Evolutionary conservation across 2,113 vertebrate species (phyloP).

Genomic region (Xyliphius kryptos): DNA sequence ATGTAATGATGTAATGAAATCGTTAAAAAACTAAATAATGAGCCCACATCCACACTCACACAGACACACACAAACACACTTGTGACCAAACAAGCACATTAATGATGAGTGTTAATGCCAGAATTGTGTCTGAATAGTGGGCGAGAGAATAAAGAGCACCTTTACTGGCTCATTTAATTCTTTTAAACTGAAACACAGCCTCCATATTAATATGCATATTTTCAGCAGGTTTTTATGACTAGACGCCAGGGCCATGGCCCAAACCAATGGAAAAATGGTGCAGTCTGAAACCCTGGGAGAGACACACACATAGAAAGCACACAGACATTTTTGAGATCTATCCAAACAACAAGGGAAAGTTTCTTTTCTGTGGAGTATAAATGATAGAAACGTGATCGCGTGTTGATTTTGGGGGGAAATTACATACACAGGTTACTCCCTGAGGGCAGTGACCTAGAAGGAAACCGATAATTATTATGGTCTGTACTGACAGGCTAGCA

Average conservation of each 20-base stretch:
- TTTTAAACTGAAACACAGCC: not conserved
- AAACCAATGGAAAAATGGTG: not conserved
- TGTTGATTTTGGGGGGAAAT: not conserved
- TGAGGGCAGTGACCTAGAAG: not conserved
- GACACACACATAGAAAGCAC: not conserved
- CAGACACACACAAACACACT: too few relatives aligned
- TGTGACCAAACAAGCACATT: constrained; percentile 2
- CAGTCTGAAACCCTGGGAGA: not conserved
- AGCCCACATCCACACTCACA: constrained; percentile 18
- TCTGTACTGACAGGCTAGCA: not conserved
- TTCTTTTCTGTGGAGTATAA: not conserved
- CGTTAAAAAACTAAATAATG: constrained; percentile 3
- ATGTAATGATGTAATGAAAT: constrained; percentile 10
- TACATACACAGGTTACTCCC: not conserved
- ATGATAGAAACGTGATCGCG: not conserved
- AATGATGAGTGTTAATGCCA: constrained; percentile 1
- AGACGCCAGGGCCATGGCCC: not conserved
- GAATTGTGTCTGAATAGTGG: not conserved
- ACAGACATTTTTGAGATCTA: not conserved
- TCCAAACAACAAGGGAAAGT: not conserved
- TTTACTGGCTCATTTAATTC: not conserved
- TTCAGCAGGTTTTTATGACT: not conserved
- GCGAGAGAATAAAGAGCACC: constrained; percentile 3
- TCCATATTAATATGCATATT: not conserved
- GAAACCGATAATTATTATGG: not conserved